Evolutionary conservation across 1,140 invertebrate genomes (phyloP).

Genomic region (Nasonia giraulti): DNA sequence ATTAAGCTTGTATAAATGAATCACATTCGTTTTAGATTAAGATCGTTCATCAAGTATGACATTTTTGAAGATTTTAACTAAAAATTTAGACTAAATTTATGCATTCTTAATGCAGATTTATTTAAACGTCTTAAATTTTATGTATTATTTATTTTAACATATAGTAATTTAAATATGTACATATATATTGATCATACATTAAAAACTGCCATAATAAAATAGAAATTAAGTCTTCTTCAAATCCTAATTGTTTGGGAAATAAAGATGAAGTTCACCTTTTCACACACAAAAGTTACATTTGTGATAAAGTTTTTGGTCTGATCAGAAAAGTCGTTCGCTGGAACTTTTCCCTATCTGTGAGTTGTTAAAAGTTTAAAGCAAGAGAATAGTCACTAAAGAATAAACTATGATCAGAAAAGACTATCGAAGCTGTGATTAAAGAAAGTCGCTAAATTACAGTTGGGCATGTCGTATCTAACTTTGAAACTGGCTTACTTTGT

Average conservation of each 20-base stretch:
- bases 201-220: too few relatives aligned
- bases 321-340: background rate
- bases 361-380: slow-evolving; percentile 11
- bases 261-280: background rate
- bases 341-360: slow-evolving; percentile 18
- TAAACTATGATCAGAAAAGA: background rate
- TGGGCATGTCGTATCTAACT: background rate
- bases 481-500: background rate
- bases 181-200: too few relatives aligned
- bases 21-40: too few relatives aligned
- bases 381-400: background rate
- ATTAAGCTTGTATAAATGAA: too few relatives aligned
- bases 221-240: background rate
- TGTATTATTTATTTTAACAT: too few relatives aligned
- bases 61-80: too few relatives aligned
- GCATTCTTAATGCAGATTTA: too few relatives aligned
- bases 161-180: too few relatives aligned
- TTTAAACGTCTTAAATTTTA: too few relatives aligned
- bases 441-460: background rate
- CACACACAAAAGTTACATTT: background rate
- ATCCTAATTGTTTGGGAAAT: background rate
- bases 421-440: slow-evolving; percentile 14
- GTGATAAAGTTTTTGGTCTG: background rate
- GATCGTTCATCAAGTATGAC: too few relatives aligned
- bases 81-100: too few relatives aligned